These are phyloP conservation scores for Ceratina japonica DNA, from an alignment of 1,140 invertebrate genomes.

Conservation along the genomic window DNA sequence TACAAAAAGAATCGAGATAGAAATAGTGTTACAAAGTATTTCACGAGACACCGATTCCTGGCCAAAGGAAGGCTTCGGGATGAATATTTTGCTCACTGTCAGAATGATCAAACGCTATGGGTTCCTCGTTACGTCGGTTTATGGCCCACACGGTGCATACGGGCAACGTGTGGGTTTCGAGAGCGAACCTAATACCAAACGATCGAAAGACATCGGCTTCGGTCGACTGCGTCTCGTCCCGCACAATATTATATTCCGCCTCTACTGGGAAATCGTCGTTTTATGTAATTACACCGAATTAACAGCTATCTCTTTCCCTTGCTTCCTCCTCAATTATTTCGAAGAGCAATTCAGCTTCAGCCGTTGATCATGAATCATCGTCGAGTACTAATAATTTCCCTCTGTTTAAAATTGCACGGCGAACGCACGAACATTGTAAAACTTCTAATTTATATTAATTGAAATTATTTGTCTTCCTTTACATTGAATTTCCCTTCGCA, in stretches of 20 bases:
- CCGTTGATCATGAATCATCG: neutral
- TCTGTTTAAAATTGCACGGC: neutral
- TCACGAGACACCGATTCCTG: neutral
- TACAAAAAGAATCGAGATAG: too few relatives aligned
- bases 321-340: neutral
- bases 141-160: slow-evolving; percentile 13
- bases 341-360: neutral
- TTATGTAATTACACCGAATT: slow-evolving; percentile 11
- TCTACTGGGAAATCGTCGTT: slow-evolving; percentile 23
- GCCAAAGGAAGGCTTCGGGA: neutral
- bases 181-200: slow-evolving; percentile 13
- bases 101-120: slow-evolving; percentile 17
- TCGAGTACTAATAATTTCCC: neutral
- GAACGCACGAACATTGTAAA: neutral
- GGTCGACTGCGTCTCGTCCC: neutral
- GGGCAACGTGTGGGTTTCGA: slow-evolving; percentile 34
- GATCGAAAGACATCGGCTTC: slow-evolving; percentile 34
- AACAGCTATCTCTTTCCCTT: neutral
- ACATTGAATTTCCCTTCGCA: too few relatives aligned
- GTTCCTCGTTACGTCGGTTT: slow-evolving; percentile 14
- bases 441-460: too few relatives aligned
- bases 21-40: too few relatives aligned
- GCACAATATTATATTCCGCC: slow-evolving; percentile 22
- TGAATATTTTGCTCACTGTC: slow-evolving; percentile 25
- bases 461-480: too few relatives aligned